Evolutionary conservation across 2,113 vertebrate genomes (phyloP).

Genomic region (Rhinichthys klamathensis): DNA sequence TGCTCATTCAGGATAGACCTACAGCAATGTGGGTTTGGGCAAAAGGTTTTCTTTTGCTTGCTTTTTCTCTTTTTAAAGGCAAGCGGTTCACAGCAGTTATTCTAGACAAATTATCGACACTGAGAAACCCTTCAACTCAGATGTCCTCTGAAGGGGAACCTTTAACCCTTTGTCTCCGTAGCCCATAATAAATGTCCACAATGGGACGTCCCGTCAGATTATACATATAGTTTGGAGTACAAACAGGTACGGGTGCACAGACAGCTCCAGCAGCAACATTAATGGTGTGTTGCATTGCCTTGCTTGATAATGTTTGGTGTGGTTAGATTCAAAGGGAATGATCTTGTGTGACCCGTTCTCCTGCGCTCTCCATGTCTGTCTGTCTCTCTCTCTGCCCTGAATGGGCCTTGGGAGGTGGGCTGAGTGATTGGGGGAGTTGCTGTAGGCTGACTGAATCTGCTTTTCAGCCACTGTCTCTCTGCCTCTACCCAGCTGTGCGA

Average conservation of each 20-base stretch:
- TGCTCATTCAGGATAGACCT: constrained; percentile 72
- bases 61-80: constrained; percentile 48
- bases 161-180: constrained; percentile 73
- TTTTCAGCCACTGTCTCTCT: constrained; percentile 59
- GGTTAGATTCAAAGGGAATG: neutral
- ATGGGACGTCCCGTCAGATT: neutral
- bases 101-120: constrained; percentile 76
- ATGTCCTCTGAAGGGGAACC: constrained; percentile 68
- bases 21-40: constrained; percentile 64
- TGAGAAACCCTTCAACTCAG: constrained; percentile 68
- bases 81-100: constrained; percentile 64
- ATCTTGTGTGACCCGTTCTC: neutral
- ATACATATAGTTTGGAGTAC: neutral
- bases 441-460: constrained; percentile 52
- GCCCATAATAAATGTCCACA: neutral
- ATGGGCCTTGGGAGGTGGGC: constrained; percentile 49
- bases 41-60: constrained; percentile 58
- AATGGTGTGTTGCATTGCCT: neutral
- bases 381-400: constrained; percentile 43
- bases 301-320: neutral
- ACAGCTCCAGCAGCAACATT: neutral
- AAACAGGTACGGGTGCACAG: constrained; percentile 15
- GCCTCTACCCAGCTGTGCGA: constrained; percentile 60
- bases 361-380: neutral
- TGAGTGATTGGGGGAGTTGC: constrained; percentile 47